Percentiles rank a stretch among this genome's conserved stretches.
Evolutionary conservation across 2,888 invertebrate genomes (phyloP).

Genomic region (Hanleya hanleyi): DNA sequence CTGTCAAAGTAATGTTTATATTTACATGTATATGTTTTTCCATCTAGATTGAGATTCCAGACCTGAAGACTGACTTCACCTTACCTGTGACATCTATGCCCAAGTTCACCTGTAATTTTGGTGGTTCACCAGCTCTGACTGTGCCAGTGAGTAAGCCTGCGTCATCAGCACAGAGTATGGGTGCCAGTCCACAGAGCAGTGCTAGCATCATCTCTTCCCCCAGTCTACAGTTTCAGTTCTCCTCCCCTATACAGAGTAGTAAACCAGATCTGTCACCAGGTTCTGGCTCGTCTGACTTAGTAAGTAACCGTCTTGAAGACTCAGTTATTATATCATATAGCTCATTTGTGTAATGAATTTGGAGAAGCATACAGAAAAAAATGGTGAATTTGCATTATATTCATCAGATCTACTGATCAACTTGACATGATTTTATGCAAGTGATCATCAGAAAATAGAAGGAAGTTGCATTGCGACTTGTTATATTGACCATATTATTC

Average conservation of each 20-base stretch:
- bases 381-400: no score
- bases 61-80: conserved; percentile 72
- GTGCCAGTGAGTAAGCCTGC: neutral
- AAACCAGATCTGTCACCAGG: conserved; percentile 2
- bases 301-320: neutral
- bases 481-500: no score
- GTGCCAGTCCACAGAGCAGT: neutral
- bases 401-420: no score
- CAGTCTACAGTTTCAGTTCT: conserved; percentile 53
- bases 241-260: conserved; percentile 46
- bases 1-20: no score
- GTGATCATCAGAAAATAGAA: no score
- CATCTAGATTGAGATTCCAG: conserved; percentile 57
- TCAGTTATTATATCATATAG: no score
- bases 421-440: no score
- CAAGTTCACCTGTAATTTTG: conserved; percentile 75
- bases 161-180: conserved; percentile 8
- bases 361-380: no score
- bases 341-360: no score
- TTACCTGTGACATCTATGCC: conserved; percentile 78
- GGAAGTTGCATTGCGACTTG: no score
- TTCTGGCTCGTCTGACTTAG: neutral
- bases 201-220: neutral
- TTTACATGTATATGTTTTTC: no score
- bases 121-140: neutral